phyloP scores from a whole-genome alignment of 2,888 invertebrate genomes.

The Tortrix viridana region DNA sequence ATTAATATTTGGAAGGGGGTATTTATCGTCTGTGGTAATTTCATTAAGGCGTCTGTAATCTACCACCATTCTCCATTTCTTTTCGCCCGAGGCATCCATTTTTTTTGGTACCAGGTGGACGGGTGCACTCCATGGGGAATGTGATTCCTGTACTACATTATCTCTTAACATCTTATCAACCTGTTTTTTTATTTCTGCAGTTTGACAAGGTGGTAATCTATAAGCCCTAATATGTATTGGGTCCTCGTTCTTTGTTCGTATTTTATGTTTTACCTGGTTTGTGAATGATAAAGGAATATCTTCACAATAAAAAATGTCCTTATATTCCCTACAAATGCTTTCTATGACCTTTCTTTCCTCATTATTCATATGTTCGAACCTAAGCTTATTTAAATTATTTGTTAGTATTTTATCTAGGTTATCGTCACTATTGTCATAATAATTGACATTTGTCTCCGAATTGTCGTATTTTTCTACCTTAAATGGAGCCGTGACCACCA shows the following conservation, averaged over 20 bases:
- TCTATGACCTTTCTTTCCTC: conserved; percentile 6
- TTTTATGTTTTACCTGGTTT: conserved; percentile 18
- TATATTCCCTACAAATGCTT: conserved; percentile 11
- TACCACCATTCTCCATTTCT: conserved; percentile 50
- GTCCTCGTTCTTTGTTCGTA: conserved; percentile 42
- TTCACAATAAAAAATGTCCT: conserved; percentile 26
- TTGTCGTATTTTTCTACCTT: not conserved
- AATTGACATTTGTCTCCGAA: not conserved
- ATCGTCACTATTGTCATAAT: not conserved
- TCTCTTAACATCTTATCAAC: conserved; percentile 49
- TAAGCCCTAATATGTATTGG: conserved; percentile 48
- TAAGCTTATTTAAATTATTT: conserved; percentile 1
- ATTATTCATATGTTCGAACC: conserved; percentile 3
- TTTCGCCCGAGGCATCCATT: conserved; percentile 48
- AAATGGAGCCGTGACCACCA: conserved; percentile 28
- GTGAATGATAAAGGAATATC: conserved; percentile 18
- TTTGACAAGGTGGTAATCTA: conserved; percentile 45
- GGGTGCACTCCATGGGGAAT: conserved; percentile 55
- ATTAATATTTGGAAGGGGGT: conserved; percentile 46
- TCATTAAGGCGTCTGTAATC: conserved; percentile 46
- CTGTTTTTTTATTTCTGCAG: conserved; percentile 50
- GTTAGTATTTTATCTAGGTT: not conserved
- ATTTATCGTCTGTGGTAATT: conserved; percentile 47
- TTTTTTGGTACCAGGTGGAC: conserved; percentile 59
- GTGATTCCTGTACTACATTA: conserved; percentile 50